A percentile compares a stretch with the other conserved stretches of the same genome.
phyloP scores from a whole-genome alignment of 1,140 invertebrate genomes.

The Anastatus disparis region DNA sequence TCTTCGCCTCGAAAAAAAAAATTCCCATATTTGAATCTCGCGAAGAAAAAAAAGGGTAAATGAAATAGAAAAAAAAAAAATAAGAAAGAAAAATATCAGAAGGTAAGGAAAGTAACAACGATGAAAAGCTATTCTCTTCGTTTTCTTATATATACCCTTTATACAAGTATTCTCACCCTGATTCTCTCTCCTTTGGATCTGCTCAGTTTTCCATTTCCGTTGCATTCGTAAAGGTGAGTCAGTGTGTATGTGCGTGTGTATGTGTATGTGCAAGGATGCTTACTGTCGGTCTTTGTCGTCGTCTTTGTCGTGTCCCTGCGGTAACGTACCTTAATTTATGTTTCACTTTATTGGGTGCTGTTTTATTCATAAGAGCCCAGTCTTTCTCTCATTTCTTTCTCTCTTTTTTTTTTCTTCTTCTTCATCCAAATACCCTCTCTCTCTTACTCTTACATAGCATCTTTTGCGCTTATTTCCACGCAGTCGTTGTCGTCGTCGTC shows the following conservation, averaged over 20 bases:
- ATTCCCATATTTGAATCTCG: not conserved
- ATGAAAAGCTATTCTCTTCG: too few relatives aligned
- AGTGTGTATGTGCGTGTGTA: too few relatives aligned
- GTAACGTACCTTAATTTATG: constrained; percentile 39
- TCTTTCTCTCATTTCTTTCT: not conserved
- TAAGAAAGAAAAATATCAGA: not conserved
- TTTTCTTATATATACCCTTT: not conserved
- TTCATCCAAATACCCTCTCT: not conserved
- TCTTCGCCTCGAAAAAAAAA: not conserved
- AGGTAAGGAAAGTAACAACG: too few relatives aligned
- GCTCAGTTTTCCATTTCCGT: constrained; percentile 5
- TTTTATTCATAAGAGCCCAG: constrained; percentile 44
- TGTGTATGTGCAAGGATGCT: not conserved
- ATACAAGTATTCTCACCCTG: not conserved
- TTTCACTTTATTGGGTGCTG: constrained; percentile 44
- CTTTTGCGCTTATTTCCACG: constrained; percentile 29
- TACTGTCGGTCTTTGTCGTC: not conserved
- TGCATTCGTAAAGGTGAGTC: not conserved
- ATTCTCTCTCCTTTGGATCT: not conserved
- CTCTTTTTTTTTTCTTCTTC: not conserved
- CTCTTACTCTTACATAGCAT: not conserved
- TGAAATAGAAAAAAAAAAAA: too few relatives aligned
- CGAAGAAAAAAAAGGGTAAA: too few relatives aligned
- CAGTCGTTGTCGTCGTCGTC: not conserved
- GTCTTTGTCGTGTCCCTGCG: constrained; percentile 14